These are phyloP conservation scores for Caenorhabditis afra DNA, from an alignment of 2,888 invertebrate species.

Conservation along the genomic window DNA sequence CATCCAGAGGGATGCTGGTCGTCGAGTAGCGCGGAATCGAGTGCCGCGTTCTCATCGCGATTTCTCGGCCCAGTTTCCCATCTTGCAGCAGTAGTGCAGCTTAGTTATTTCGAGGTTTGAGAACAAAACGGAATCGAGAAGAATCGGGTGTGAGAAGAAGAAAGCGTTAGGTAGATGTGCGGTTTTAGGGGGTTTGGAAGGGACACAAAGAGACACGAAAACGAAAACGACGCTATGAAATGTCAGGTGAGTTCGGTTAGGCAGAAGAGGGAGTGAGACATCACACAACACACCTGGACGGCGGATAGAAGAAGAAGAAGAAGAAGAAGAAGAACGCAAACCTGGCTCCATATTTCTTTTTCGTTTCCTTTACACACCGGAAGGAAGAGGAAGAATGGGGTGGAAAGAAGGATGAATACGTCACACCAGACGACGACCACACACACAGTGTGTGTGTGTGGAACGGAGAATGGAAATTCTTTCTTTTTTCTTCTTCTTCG, in stretches of 20 bases:
- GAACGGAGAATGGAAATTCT: slow-evolving; percentile 13
- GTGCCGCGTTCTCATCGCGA: slow-evolving; percentile 54
- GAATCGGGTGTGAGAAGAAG: background rate
- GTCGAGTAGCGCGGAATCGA: slow-evolving; percentile 56
- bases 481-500: background rate
- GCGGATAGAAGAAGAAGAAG: no score
- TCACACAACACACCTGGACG: slow-evolving; percentile 41
- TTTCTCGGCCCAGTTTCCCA: slow-evolving; percentile 23
- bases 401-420: slow-evolving; percentile 15
- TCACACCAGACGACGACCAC: slow-evolving; percentile 16
- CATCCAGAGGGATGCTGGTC: slow-evolving; percentile 55
- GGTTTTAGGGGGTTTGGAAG: no score
- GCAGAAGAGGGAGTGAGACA: slow-evolving; percentile 11
- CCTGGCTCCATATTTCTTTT: slow-evolving; percentile 27
- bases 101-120: slow-evolving; percentile 1
- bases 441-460: no score
- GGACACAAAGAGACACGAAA: no score
- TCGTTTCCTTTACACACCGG: slow-evolving; percentile 27
- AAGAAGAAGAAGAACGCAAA: slow-evolving; percentile 12
- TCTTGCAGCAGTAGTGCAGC: slow-evolving; percentile 16
- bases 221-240: slow-evolving; percentile 11
- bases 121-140: slow-evolving; percentile 1
- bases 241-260: slow-evolving; percentile 47
- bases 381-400: slow-evolving; percentile 4
- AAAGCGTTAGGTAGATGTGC: no score